Conservation (phyloP, 1,140 invertebrate genomes). For the Metaphire vulgaris region DNA sequence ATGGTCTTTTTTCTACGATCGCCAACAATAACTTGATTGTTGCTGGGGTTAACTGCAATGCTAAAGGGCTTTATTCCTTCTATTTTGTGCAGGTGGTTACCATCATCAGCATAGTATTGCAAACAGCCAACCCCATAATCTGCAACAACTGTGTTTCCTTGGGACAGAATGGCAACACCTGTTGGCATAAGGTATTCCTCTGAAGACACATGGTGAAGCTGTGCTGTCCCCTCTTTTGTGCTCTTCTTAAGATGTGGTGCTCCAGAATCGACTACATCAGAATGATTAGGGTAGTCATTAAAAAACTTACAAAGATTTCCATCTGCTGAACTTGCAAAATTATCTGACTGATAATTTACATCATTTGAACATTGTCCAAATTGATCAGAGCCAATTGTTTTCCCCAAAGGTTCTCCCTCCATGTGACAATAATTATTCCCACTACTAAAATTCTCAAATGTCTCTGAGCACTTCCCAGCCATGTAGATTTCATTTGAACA, state of each 20-base stretch:
- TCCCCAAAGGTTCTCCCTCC: too few relatives aligned
- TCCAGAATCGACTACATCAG: too few relatives aligned
- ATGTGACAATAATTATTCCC: too few relatives aligned
- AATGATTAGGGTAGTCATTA: too few relatives aligned
- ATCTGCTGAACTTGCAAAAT: too few relatives aligned
- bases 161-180: constrained; percentile 12
- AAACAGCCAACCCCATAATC: constrained; percentile 22
- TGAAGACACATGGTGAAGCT: not conserved
- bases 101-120: constrained; percentile 20
- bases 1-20: constrained; percentile 23
- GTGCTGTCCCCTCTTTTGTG: not conserved
- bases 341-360: too few relatives aligned
- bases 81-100: constrained; percentile 1
- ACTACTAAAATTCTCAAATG: too few relatives aligned
- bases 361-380: too few relatives aligned
- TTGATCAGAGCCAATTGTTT: too few relatives aligned
- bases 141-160: constrained; percentile 25
- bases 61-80: constrained; percentile 29
- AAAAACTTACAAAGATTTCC: too few relatives aligned
- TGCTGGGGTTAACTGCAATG: constrained; percentile 3
- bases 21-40: constrained; percentile 20
- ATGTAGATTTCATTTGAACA: too few relatives aligned
- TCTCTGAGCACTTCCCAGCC: too few relatives aligned
- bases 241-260: not conserved
- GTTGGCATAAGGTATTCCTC: constrained; percentile 27